Percentiles rank a stretch among this genome's conserved stretches.
phyloP scores from a whole-genome alignment of 2,113 vertebrate species.

The Barbus barbus region DNA sequence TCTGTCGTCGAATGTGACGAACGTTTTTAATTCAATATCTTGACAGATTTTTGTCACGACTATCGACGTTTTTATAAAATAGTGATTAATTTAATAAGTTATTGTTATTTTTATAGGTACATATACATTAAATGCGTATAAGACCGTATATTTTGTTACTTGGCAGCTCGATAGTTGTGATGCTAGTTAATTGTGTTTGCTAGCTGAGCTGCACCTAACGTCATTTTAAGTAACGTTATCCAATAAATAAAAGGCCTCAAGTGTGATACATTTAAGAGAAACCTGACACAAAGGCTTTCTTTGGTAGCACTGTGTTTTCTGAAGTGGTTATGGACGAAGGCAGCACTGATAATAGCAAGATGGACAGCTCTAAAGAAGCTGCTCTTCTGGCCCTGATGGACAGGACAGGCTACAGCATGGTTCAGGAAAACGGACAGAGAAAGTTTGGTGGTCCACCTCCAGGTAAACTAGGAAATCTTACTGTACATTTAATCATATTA shows the following conservation, averaged over 20 bases:
- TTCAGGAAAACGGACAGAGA: conserved; percentile 94
- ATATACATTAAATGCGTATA: background rate
- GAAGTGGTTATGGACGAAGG: conserved; percentile 69
- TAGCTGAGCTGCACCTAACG: background rate
- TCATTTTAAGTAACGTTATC: too few species aligned
- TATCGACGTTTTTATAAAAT: background rate
- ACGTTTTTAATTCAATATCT: background rate
- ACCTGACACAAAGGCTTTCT: background rate
- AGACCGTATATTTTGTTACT: background rate
- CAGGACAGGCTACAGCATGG: conserved; percentile 88
- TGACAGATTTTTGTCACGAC: background rate
- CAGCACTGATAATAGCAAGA: conserved; percentile 63
- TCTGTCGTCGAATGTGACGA: background rate
- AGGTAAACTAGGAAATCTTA: conserved; percentile 55
- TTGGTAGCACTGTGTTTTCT: background rate
- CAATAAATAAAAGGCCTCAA: background rate
- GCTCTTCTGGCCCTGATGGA: conserved; percentile 87
- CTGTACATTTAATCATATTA: too few species aligned
- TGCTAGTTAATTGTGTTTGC: conserved; percentile 18
- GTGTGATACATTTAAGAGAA: background rate
- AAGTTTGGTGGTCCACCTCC: conserved; percentile 96
- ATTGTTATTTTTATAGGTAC: background rate
- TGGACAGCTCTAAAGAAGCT: conserved; percentile 74
- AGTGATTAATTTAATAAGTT: background rate
- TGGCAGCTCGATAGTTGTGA: background rate